Base-by-base conservation (phyloP, 2,888 invertebrate genomes). In the Ariolimax columbianus region DNA sequence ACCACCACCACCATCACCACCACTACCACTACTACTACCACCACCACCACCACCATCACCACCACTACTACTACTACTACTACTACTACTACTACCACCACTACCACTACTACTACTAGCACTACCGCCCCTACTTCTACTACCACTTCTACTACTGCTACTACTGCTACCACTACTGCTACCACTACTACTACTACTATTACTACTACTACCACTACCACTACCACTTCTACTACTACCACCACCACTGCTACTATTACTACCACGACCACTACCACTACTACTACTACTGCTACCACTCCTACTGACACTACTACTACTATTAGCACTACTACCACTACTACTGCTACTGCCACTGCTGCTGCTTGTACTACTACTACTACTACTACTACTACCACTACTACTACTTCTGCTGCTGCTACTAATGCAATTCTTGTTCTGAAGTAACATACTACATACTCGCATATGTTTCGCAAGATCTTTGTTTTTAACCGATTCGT, bases 21-120 rank as follows among this genome's bases (percentile, higher is more conserved):
- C 11, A 78, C 78, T 7, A 78, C 78, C 1, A 9, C 51, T 23
- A 55, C 78, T 55, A 78, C 78, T 14, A 55, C 78, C 3, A 78
- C 78, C 3, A 47, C 78, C 38, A 78, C 78, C 3, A 55, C 78
- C 23, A 19, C 78, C n/a, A 78, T 55, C 33, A 78, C 78, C 14
- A 78, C 78, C 23, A 78, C 78, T 51, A 78, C 78, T 78, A 78
- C 78, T 55, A 78, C 78, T 4, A 55, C 78, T 4, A 78, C 78
- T 55, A 78, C 47, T 59, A 51, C 78, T 55, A 78, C 59, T n/a
- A 55, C 78, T n/a, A 55, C 59, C 51, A 78, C 51, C n/a, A 78
- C 78, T 7, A 78, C 51, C 7, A 33, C 78, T 38, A 55, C 78
- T 7, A 78, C 6, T 7, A 19, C 51, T 51, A 26, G 26, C 14